Evolutionary conservation across 2,797 vertebrate species (phyloP), one percentile per base, ranked within the genome.

Genomic region (Channa striata): DNA sequence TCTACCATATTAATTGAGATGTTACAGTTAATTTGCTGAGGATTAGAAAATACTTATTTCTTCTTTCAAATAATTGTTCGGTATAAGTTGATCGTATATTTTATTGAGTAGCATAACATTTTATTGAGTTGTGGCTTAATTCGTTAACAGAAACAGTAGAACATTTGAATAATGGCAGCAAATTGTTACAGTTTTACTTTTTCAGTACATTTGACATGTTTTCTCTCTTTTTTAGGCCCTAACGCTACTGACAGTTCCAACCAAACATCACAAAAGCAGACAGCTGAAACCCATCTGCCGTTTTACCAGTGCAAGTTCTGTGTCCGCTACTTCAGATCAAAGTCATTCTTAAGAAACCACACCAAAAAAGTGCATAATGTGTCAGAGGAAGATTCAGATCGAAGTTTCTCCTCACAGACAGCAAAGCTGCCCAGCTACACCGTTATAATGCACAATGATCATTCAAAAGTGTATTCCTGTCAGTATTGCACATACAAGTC

Each of bases 261-360:
- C 89, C 92, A 95, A 89, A 89, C 89, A 75, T 91, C 94, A 89
- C 89, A 96, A 94, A 92, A 86, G 77, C 83, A 77, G 91, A 93
- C 95, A 80, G 89, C 95, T 79, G 97, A 91, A 76, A 89, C 88
- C 54, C 89, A 87, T 66, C 71, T 88, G 89, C 96, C 95, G 58
- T 99, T 99, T 95, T 99, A 98, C 88, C 97, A 99, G 89, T 99
- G 98, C 95, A 99, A 98, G 87, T 99, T 96, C 91, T 99, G 98
- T 68, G 94, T 99, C 85, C 97, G 97, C 88, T 99, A 99, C 92
- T 99, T 99, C 93, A 95, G 97, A 91, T 99, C 97, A 25, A 98
- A 98, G 94, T 96, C 95, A 58, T 96, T 99, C 82, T 96, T 99
- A 78, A 95, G 94, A 79, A 98, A 99, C 86, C 98, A 99, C 87